phyloP scores from a whole-genome alignment of 2,797 vertebrate species.

The Sebastes flavidus region DNA sequence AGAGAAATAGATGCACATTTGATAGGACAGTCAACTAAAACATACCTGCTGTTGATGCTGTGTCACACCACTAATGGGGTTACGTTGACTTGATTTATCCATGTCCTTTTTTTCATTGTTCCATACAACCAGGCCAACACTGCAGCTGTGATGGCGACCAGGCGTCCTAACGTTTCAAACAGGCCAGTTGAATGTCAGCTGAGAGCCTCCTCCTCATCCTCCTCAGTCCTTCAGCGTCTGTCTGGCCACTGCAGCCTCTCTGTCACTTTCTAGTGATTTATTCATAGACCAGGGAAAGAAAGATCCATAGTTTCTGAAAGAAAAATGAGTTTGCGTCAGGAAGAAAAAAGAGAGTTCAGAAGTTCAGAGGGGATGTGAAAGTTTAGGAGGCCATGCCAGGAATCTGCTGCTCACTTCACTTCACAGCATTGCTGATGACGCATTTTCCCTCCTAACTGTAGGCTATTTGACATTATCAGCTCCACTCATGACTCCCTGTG shows the following conservation, averaged over 20 bases:
- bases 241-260: constrained; percentile 48
- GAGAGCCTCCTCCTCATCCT: constrained; percentile 1
- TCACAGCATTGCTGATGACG: neutral
- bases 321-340: constrained; percentile 68
- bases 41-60: neutral
- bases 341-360: constrained; percentile 27
- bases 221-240: constrained; percentile 19
- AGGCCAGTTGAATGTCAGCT: constrained; percentile 16
- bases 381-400: constrained; percentile 26
- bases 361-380: constrained; percentile 47
- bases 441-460: neutral
- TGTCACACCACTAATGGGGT: neutral
- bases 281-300: constrained; percentile 64
- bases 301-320: constrained; percentile 74
- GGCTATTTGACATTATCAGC: neutral
- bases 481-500: constrained; percentile 6
- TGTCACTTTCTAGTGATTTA: constrained; percentile 76
- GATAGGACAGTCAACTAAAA: neutral
- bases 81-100: neutral
- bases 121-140: neutral
- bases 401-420: constrained; percentile 17
- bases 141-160: neutral
- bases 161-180: constrained; percentile 4
- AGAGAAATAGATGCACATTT: neutral
- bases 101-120: neutral